Evolutionary conservation across 2,797 vertebrate genomes (phyloP).

Genomic region (Rhynchonycteris naso): DNA sequence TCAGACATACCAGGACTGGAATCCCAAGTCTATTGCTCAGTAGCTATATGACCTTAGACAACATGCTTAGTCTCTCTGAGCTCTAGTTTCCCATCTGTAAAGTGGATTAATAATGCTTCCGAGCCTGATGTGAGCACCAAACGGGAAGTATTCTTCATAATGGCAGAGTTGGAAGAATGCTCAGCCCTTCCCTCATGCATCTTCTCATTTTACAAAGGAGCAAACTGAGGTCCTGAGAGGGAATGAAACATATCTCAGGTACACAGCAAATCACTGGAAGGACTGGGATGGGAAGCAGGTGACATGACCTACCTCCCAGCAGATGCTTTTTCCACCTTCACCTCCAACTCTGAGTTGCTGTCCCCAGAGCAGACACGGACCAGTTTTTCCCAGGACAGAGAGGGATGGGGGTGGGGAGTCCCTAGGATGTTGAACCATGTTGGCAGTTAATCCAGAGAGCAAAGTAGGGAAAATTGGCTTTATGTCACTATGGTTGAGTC

Average conservation of each 20-base stretch:
- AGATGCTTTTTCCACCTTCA: background rate
- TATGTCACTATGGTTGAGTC: constrained; percentile 20
- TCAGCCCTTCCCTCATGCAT: background rate
- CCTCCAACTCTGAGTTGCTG: background rate
- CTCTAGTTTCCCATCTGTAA: background rate
- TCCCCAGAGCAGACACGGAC: background rate
- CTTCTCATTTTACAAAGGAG: background rate
- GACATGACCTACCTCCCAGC: background rate
- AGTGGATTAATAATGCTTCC: background rate
- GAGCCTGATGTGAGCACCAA: background rate
- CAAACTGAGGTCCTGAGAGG: constrained; percentile 12
- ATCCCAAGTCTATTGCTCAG: background rate
- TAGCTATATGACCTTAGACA: background rate
- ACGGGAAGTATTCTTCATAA: background rate
- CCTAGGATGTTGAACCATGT: constrained; percentile 10
- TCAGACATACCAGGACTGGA: background rate
- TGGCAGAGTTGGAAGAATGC: background rate
- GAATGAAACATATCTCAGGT: background rate
- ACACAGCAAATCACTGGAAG: background rate
- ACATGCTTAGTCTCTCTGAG: background rate
- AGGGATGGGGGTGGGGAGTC: background rate
- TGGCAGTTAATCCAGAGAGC: constrained; percentile 56
- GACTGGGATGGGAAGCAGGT: background rate
- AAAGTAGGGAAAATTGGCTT: constrained; percentile 54
- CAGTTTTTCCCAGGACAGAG: background rate